These are phyloP conservation scores for Ailurus styani DNA, from an alignment of 2,113 vertebrate genomes.

Conservation along the genomic window DNA sequence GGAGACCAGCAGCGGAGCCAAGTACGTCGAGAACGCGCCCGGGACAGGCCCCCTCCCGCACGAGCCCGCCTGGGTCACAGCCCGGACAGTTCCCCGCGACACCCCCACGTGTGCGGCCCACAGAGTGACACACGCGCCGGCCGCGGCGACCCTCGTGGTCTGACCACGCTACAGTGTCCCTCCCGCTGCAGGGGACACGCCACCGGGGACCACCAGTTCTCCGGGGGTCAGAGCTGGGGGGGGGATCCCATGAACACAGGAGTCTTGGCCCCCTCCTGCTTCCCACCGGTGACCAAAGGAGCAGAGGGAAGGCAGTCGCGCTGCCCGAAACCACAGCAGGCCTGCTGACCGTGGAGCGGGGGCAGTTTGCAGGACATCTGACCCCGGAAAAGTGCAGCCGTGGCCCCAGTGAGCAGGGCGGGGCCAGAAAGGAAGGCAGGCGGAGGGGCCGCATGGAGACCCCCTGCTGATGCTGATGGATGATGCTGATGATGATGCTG, in stretches of 20 bases:
- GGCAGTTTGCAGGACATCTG: accelerated
- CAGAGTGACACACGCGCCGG: background rate
- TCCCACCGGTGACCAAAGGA: background rate
- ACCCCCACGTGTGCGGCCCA: no score
- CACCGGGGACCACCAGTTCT: background rate
- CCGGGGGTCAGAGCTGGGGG: background rate
- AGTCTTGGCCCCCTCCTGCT: background rate
- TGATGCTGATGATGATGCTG: no score
- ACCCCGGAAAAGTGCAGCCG: background rate
- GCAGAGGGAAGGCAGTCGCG: background rate
- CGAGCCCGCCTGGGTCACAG: background rate
- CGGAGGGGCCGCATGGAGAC: background rate
- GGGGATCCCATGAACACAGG: background rate
- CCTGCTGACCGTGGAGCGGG: background rate
- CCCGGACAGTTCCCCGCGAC: accelerated
- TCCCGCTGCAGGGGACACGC: background rate
- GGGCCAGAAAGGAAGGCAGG: background rate
- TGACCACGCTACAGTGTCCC: no score
- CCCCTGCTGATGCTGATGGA: no score
- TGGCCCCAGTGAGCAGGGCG: background rate
- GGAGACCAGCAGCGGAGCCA: background rate
- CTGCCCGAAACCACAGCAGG: background rate
- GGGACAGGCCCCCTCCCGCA: background rate
- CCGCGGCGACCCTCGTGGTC: background rate
- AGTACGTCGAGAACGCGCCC: background rate